Evolutionary conservation across 2,888 invertebrate genomes (phyloP).

Genomic region (Ichneumon xanthorius): DNA sequence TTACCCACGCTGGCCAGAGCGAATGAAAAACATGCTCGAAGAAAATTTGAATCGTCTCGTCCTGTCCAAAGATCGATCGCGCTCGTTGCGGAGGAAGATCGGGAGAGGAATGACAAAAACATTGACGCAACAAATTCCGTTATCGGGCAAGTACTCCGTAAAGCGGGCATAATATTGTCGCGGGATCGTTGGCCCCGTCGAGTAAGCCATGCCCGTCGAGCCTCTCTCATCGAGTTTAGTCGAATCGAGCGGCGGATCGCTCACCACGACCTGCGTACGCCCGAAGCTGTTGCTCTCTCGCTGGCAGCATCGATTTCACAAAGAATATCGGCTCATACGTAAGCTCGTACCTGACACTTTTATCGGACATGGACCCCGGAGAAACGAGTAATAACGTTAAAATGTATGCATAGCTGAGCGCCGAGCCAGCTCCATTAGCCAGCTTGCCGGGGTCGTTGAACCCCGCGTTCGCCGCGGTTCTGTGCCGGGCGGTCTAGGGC

Average conservation of each 20-base stretch:
- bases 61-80: slow-evolving; percentile 9
- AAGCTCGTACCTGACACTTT: slow-evolving; percentile 34
- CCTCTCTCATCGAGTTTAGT: slow-evolving; percentile 48
- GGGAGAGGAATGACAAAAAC: slow-evolving; percentile 31
- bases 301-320: slow-evolving; percentile 48
- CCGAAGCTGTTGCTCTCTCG: slow-evolving; percentile 46
- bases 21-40: not conserved
- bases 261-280: slow-evolving; percentile 45
- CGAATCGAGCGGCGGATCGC: slow-evolving; percentile 16
- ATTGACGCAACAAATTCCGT: slow-evolving; percentile 64
- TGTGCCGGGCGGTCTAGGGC: not conserved
- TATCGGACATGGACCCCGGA: slow-evolving; percentile 48
- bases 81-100: not conserved
- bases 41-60: not conserved
- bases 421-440: slow-evolving; percentile 6
- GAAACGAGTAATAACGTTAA: slow-evolving; percentile 53
- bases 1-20: too few relatives aligned
- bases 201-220: slow-evolving; percentile 36
- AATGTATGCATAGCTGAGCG: slow-evolving; percentile 42
- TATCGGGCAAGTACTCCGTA: slow-evolving; percentile 63
- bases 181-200: slow-evolving; percentile 59
- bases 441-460: slow-evolving; percentile 37
- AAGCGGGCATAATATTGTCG: slow-evolving; percentile 66
- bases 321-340: slow-evolving; percentile 42
- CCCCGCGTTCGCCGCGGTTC: slow-evolving; percentile 45